Conservation (phyloP, 2,113 vertebrate genomes). For the Sclerurus mexicanus region DNA sequence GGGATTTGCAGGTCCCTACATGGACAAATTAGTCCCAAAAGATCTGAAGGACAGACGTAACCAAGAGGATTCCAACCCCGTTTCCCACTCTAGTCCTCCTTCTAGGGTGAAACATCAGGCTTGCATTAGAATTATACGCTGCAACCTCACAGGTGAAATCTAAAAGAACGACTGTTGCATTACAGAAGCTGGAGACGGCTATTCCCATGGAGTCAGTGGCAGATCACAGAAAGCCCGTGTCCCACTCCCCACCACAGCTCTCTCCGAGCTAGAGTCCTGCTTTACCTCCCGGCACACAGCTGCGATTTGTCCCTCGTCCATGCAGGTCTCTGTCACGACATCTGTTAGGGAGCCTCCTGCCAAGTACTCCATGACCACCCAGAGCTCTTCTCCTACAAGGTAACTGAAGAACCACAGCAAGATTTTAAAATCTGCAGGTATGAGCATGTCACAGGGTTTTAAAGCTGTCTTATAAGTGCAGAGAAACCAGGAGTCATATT, state of each 20-base stretch:
- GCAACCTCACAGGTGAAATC: not conserved
- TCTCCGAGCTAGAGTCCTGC: accelerated
- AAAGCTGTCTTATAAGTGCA: not conserved
- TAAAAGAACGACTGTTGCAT: accelerated
- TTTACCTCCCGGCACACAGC: constrained; percentile 95
- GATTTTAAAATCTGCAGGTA: not conserved
- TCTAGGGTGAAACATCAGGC: not conserved
- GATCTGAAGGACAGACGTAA: not conserved
- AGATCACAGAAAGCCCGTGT: accelerated
- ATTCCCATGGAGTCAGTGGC: not conserved
- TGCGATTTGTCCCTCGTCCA: constrained; percentile 97
- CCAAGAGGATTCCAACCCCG: not conserved
- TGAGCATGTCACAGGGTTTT: not conserved
- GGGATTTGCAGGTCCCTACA: not conserved
- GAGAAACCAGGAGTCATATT: not conserved
- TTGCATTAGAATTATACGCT: not conserved
- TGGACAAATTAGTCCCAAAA: not conserved
- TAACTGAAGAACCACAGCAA: constrained; percentile 76
- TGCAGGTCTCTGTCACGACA: constrained; percentile 95
- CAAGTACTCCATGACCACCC: constrained; percentile 99
- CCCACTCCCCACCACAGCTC: not conserved
- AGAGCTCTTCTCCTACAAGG: constrained; percentile 96
- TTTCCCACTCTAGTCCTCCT: not conserved
- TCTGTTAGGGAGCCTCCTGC: constrained; percentile 95
- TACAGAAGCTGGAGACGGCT: not conserved